Evolutionary conservation across 2,113 vertebrate species (phyloP), one percentile per base, ranked within the genome.

Genomic region (Chiloscyllium plagiosum): DNA sequence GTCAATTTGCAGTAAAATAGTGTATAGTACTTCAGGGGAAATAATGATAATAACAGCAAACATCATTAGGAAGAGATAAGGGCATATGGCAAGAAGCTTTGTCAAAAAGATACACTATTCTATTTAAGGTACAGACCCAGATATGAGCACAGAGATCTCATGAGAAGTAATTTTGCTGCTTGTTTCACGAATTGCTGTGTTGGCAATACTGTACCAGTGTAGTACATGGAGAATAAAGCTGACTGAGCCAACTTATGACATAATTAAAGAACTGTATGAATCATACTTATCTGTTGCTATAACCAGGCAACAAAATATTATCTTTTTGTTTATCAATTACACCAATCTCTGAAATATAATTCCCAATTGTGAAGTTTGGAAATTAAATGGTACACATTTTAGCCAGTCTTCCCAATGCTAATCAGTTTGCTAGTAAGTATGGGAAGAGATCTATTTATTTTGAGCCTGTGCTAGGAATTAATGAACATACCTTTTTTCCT

Each of bases 301-400:
- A 97, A 96, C 96, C 97, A 96, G 95, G 96, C 37, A 97, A 96
- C 97, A 97, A 97, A 97, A 96, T 96, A 96, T 72, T n/a, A 96
- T 65, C 56, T 97, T 97, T 97, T 96, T 97, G 95, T 97, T 97
- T 97, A 96, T 96, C 96, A 95, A 96, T 50, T 72, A 76, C 10
- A 95, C 94, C 69, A 70, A 65, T 93, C 2, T 8, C 89, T 37
- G 61, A 95, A 72, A 33, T 12, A 95, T 13, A 95, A 52, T 95
- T 95, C 94, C 94, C 94, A 95, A 95, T 29, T 10, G 69, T 52
- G 20, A 95, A 95, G 69, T 72, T 33, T 17, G 19, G 22, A 72
- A 95, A 42, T 50, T 42, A 95, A 95, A 69, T 72, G 94, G 22
- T 72, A 7, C 69, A 70, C 20, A 69, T 94, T 94, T 69, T 69